Conservation (phyloP, 1,140 invertebrate genomes). For the Apocrypta bakeri region DNA sequence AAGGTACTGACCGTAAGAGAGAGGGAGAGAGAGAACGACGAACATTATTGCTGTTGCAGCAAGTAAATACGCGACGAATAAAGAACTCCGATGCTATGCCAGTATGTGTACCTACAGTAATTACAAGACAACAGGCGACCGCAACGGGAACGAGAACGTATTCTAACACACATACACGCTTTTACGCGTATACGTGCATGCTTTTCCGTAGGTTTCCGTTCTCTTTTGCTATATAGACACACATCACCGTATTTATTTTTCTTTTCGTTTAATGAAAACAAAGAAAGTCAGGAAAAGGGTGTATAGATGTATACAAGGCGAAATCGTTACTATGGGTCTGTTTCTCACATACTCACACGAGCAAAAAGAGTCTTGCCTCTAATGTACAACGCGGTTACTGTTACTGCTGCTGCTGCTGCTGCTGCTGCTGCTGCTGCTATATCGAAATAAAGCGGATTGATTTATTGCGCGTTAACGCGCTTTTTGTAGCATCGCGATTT, state of each 20-base stretch:
- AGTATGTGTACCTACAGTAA: constrained; percentile 46
- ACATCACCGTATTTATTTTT: constrained; percentile 25
- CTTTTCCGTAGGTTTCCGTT: background rate
- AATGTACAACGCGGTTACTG: no score
- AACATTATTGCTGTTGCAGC: constrained; percentile 40
- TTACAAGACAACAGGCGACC: constrained; percentile 49
- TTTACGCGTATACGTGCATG: background rate
- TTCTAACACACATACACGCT: constrained; percentile 1
- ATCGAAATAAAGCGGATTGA: background rate
- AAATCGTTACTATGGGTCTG: background rate
- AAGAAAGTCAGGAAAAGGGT: background rate
- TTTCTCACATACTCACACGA: background rate
- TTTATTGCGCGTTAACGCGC: background rate
- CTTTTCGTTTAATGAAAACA: constrained; percentile 27
- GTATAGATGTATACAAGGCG: background rate
- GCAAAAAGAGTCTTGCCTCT: background rate
- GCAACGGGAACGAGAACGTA: constrained; percentile 10
- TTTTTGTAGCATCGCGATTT: background rate
- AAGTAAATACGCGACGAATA: constrained; percentile 46
- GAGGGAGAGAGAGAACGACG: constrained; percentile 3
- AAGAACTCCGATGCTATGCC: background rate
- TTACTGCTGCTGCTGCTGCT: no score
- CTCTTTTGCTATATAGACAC: background rate
- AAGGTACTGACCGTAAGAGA: constrained; percentile 14
- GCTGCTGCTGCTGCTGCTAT: background rate